Percentiles rank a stretch among this genome's conserved stretches.
Evolutionary conservation across 2,888 invertebrate species (phyloP).

Genomic region (Theodoxus fluviatilis): DNA sequence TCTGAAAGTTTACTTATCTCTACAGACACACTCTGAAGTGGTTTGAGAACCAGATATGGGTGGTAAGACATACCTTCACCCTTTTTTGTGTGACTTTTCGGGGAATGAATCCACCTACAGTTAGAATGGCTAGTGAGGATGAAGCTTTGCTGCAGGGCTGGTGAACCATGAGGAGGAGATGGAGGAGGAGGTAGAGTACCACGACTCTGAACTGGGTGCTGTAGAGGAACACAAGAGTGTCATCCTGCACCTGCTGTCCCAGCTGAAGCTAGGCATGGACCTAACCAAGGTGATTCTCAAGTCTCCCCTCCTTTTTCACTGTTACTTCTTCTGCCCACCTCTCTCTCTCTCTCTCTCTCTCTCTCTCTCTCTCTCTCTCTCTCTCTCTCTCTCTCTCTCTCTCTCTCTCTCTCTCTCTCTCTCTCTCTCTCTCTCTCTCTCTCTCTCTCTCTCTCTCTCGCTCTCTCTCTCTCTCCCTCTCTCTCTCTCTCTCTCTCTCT

Average conservation of each 20-base stretch:
- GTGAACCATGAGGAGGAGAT: constrained; percentile 59
- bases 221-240: constrained; percentile 66
- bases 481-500: constrained; percentile 2
- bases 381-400: constrained; percentile 2
- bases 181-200: constrained; percentile 57
- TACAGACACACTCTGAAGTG: too few relatives aligned
- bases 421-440: not conserved
- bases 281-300: constrained; percentile 65
- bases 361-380: not conserved
- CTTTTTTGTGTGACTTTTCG: too few relatives aligned
- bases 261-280: constrained; percentile 69
- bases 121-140: too few relatives aligned
- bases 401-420: constrained; percentile 2
- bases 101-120: too few relatives aligned
- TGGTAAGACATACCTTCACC: too few relatives aligned
- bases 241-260: constrained; percentile 67
- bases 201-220: constrained; percentile 60
- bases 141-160: too few relatives aligned
- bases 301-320: not conserved
- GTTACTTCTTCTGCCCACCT: not conserved
- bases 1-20: too few relatives aligned
- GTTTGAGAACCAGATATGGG: too few relatives aligned
- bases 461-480: not conserved
- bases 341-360: not conserved
- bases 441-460: not conserved